Evolutionary conservation across 2,113 vertebrate genomes (phyloP).

Genomic region (Burhinus bistriatus): DNA sequence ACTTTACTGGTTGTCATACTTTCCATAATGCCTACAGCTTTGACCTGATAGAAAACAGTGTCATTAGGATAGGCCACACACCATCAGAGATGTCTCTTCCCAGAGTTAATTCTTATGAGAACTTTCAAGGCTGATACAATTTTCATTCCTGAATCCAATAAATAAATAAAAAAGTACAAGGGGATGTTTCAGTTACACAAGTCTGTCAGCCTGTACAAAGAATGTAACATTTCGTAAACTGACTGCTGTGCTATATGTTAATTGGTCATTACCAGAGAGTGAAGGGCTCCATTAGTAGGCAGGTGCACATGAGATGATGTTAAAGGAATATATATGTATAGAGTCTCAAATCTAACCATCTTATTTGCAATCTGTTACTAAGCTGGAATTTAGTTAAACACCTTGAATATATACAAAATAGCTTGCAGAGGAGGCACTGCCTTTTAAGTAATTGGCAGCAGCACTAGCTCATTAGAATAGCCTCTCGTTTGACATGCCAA

Average conservation of each 20-base stretch:
- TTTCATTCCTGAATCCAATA: slow-evolving; percentile 4
- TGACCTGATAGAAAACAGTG: not conserved
- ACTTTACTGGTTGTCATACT: not conserved
- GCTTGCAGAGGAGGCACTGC: slow-evolving; percentile 36
- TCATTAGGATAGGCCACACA: not conserved
- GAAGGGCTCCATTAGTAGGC: slow-evolving; percentile 49
- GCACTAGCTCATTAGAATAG: slow-evolving; percentile 72
- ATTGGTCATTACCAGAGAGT: slow-evolving; percentile 67
- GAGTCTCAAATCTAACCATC: slow-evolving; percentile 52
- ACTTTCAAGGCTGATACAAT: slow-evolving; percentile 13
- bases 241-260: slow-evolving; percentile 52
- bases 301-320: not conserved
- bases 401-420: slow-evolving; percentile 64
- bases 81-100: not conserved
- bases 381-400: slow-evolving; percentile 70
- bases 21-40: not conserved
- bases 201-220: not conserved
- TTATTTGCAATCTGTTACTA: slow-evolving; percentile 53
- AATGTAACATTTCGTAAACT: slow-evolving; percentile 48
- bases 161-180: slow-evolving; percentile 6
- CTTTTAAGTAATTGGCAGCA: slow-evolving; percentile 74
- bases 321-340: slow-evolving; percentile 14
- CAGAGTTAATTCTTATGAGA: not conserved
- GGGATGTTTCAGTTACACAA: slow-evolving; percentile 16
- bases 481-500: slow-evolving; percentile 69